Percentiles rank a stretch among this genome's conserved stretches.
phyloP scores from a whole-genome alignment of 2,888 invertebrate species.

The Eilema caniola region DNA sequence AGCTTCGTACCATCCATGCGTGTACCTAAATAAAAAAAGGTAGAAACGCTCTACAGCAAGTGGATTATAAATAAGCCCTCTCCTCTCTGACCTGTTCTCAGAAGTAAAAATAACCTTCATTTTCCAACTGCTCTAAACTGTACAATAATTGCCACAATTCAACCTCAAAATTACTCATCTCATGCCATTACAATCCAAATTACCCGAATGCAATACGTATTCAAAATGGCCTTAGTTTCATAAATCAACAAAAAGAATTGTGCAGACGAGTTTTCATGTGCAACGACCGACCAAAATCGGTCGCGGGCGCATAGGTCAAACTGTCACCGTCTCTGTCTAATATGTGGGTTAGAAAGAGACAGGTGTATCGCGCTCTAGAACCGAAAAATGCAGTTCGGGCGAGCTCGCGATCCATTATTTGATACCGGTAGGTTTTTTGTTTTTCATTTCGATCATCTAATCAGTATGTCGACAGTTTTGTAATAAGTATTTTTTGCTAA shows the following conservation, averaged over 20 bases:
- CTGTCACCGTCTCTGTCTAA: constrained; percentile 56
- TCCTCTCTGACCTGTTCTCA: not conserved
- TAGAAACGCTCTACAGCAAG: no score
- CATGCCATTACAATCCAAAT: constrained; percentile 4
- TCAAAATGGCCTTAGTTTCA: constrained; percentile 30
- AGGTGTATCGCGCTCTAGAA: constrained; percentile 61
- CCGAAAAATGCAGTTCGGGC: constrained; percentile 52
- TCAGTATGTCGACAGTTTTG: not conserved
- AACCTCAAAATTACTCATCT: not conserved
- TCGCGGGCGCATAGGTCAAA: constrained; percentile 66
- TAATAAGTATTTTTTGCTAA: not conserved
- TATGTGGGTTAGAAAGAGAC: constrained; percentile 54
- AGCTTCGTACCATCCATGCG: no score
- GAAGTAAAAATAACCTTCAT: not conserved
- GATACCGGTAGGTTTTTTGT: constrained; percentile 33
- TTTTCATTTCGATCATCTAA: constrained; percentile 32
- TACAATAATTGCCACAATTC: not conserved
- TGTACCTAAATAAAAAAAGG: no score
- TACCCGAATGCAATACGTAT: constrained; percentile 3
- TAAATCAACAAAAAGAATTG: constrained; percentile 43
- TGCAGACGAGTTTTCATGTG: constrained; percentile 28
- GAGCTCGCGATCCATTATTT: constrained; percentile 46
- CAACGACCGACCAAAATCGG: constrained; percentile 55
- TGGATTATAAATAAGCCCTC: no score
- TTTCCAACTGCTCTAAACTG: not conserved